Evolutionary conservation across 2,113 vertebrate genomes (phyloP).

Genomic region (Hiodon alosoides): DNA sequence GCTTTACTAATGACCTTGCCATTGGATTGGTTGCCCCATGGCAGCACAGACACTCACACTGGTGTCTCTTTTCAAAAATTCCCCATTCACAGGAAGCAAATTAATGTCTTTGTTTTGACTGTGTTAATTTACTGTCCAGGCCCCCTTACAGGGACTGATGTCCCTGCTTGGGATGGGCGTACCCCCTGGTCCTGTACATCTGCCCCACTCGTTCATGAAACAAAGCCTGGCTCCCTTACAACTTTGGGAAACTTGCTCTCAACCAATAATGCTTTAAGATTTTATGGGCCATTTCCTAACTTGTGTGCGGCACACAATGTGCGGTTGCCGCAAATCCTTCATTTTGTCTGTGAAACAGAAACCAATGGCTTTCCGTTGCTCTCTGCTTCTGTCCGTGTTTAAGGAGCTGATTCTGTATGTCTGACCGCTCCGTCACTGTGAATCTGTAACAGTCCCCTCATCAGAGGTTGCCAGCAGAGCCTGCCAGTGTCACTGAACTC

Average conservation of each 20-base stretch:
- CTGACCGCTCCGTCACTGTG: constrained; percentile 10
- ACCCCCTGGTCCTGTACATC: constrained; percentile 42
- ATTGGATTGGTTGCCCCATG: neutral
- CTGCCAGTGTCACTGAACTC: neutral
- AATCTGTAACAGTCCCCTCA: constrained; percentile 10
- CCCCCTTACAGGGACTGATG: constrained; percentile 34
- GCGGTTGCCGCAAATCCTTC: neutral
- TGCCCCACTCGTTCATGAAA: constrained; percentile 43
- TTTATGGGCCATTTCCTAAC: constrained; percentile 43
- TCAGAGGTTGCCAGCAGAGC: neutral
- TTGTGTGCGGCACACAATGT: constrained; percentile 17
- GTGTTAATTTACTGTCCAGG: constrained; percentile 33
- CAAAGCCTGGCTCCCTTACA: constrained; percentile 30
- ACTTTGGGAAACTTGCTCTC: constrained; percentile 27
- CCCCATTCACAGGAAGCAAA: neutral
- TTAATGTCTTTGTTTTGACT: neutral
- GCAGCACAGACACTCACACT: neutral
- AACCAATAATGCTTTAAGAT: constrained; percentile 40
- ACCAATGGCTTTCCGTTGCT: neutral
- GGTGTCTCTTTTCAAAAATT: neutral
- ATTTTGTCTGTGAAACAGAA: neutral
- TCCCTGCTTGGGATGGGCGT: constrained; percentile 36
- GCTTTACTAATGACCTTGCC: neutral
- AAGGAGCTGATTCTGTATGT: neutral
- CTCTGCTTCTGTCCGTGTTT: neutral